phyloP scores from a whole-genome alignment of 2,797 vertebrate species.

The Myotis pilosus region DNA sequence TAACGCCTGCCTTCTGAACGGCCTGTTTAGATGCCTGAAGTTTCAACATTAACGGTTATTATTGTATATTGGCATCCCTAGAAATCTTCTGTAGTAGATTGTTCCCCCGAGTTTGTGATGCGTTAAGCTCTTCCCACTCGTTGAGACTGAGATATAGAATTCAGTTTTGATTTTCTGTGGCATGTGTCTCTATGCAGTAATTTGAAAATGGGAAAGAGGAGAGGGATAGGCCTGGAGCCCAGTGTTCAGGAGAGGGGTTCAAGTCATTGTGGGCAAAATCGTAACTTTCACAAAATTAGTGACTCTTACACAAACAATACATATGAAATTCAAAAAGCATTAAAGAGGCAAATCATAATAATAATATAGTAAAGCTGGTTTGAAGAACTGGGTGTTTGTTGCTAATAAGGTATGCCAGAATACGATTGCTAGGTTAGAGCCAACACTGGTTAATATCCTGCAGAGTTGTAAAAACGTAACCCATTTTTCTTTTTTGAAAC shows the following conservation, averaged over 20 bases:
- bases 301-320: neutral
- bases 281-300: neutral
- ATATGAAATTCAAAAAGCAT: neutral
- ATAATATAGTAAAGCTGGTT: neutral
- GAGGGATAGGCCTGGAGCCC: neutral
- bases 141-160: neutral
- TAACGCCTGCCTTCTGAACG: neutral
- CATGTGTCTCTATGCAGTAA: neutral
- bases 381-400: neutral
- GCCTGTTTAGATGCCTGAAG: neutral
- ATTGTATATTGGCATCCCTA: neutral
- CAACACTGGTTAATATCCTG: neutral
- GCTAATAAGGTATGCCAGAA: neutral
- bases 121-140: neutral
- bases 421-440: neutral
- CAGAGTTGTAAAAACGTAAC: neutral
- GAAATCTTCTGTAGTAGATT: neutral
- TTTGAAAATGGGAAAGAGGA: neutral
- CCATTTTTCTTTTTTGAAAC: neutral
- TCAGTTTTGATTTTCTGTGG: neutral
- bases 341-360: neutral
- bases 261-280: neutral
- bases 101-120: neutral
- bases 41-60: neutral
- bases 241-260: neutral